phyloP scores from a whole-genome alignment of 1,140 invertebrate genomes.

The Cydia fagiglandana region DNA sequence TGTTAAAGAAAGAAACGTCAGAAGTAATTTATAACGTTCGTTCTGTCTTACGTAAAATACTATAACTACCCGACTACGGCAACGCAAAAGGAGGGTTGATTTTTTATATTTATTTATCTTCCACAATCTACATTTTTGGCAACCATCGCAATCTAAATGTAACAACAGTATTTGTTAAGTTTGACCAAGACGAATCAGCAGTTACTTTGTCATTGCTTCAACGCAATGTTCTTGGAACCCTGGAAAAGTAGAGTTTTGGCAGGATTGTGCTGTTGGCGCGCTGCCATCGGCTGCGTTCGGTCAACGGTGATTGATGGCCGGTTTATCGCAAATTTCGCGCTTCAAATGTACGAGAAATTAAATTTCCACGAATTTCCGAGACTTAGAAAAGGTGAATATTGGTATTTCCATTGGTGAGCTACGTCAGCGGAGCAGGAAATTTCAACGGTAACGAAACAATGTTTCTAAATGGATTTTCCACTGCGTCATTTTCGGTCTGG shows the following conservation, averaged over 20 bases:
- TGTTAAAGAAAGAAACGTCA: too few species aligned
- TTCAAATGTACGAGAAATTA: conserved; percentile 13
- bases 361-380: conserved; percentile 6
- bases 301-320: conserved; percentile 24
- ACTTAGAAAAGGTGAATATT: not conserved
- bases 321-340: conserved; percentile 15
- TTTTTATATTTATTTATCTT: too few species aligned
- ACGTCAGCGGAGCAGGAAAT: not conserved
- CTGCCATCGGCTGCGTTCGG: conserved; percentile 27
- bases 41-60: too few species aligned
- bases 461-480: not conserved
- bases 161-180: too few species aligned
- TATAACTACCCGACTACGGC: too few species aligned
- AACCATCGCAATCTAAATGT: too few species aligned
- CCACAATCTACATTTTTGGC: too few species aligned
- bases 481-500: not conserved
- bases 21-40: too few species aligned
- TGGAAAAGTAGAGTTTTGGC: conserved; percentile 2
- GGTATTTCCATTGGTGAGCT: not conserved
- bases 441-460: not conserved
- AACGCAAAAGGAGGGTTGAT: too few species aligned
- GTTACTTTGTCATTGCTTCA: not conserved
- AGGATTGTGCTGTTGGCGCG: not conserved
- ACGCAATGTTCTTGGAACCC: not conserved
- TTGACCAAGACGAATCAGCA: not conserved